Percentiles rank a stretch among this genome's conserved stretches.
Evolutionary conservation across 2,888 invertebrate genomes (phyloP).

Genomic region (Charanyca ferruginea): DNA sequence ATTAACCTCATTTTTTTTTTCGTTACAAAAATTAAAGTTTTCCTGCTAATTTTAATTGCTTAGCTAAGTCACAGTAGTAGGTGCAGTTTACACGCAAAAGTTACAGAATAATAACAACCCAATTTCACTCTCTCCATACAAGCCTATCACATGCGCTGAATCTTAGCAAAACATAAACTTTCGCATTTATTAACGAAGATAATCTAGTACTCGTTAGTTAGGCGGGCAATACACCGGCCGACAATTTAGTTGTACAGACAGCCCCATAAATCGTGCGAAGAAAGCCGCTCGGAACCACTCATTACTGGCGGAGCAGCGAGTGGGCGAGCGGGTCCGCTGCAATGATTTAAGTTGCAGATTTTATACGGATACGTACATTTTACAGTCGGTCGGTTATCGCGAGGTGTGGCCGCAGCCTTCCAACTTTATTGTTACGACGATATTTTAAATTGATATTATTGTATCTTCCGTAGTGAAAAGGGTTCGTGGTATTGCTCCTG

Average conservation of each 20-base stretch:
- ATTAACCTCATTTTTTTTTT: constrained; percentile 3
- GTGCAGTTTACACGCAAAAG: neutral
- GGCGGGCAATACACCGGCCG: constrained; percentile 55
- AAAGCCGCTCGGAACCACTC: constrained; percentile 62
- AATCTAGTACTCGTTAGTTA: constrained; percentile 64
- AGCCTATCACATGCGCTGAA: constrained; percentile 43
- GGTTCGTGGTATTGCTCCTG: constrained; percentile 46
- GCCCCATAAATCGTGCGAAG: constrained; percentile 64
- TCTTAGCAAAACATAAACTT: constrained; percentile 58
- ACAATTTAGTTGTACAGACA: constrained; percentile 61
- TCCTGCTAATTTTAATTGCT: neutral
- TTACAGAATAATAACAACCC: constrained; percentile 1
- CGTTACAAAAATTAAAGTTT: neutral
- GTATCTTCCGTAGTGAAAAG: constrained; percentile 37
- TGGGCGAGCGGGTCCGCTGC: constrained; percentile 63
- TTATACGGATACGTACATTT: constrained; percentile 58
- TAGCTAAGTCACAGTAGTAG: neutral
- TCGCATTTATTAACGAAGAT: constrained; percentile 63
- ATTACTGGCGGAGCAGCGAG: constrained; percentile 56
- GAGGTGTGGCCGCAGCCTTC: constrained; percentile 62
- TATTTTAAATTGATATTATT: constrained; percentile 62
- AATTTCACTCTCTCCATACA: constrained; percentile 27
- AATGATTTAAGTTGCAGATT: constrained; percentile 65
- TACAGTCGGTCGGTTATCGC: constrained; percentile 49
- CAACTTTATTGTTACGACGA: constrained; percentile 55